A percentile compares a stretch with the other conserved stretches of the same genome.
Conservation (phyloP, 2,888 invertebrate species). For the Nymphalis polychloros region DNA sequence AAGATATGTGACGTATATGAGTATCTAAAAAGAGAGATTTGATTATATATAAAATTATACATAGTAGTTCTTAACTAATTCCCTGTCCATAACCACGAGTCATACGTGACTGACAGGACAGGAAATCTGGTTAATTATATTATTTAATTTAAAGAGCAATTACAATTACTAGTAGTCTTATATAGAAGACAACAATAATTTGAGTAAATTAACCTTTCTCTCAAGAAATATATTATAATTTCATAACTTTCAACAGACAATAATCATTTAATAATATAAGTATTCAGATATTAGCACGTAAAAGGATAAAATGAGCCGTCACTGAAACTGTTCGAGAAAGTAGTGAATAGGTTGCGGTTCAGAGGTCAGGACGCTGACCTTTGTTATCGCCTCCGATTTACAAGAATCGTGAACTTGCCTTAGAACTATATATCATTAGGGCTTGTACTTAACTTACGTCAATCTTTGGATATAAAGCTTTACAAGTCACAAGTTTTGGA, state of each 20-base stretch:
- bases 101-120: too few species aligned
- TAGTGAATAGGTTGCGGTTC: slow-evolving; percentile 27
- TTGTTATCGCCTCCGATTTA: slow-evolving; percentile 2
- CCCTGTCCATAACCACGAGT: too few species aligned
- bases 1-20: slow-evolving; percentile 24
- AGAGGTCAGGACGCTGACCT: slow-evolving; percentile 31
- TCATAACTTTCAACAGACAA: neutral
- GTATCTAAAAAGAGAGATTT: slow-evolving; percentile 12
- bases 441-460: neutral
- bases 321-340: slow-evolving; percentile 24
- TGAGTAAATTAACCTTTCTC: too few species aligned
- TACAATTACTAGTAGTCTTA: too few species aligned
- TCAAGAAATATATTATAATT: too few species aligned
- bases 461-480: neutral
- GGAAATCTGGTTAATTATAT: too few species aligned
- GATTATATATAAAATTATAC: too few species aligned
- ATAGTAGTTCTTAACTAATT: too few species aligned
- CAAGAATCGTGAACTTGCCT: slow-evolving; percentile 3
- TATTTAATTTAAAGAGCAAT: too few species aligned
- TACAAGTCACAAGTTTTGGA: too few species aligned
- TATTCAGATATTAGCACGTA: neutral
- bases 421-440: slow-evolving; percentile 6
- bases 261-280: neutral
- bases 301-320: neutral
- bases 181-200: too few species aligned